phyloP scores from a whole-genome alignment of 92 coral and sea anemone species.

The Pocillopora meandrina region DNA sequence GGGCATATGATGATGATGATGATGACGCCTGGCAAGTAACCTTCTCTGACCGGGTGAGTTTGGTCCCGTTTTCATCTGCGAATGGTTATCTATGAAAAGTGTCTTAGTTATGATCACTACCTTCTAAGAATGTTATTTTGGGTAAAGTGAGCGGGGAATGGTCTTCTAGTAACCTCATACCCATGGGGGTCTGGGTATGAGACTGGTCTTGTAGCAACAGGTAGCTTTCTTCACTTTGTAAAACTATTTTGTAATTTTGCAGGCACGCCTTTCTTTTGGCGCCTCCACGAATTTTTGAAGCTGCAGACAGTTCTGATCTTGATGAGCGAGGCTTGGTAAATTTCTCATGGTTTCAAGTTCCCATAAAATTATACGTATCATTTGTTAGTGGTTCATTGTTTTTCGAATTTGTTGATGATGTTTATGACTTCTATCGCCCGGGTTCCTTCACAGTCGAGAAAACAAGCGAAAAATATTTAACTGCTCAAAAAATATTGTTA shows the following conservation, averaged over 20 bases:
- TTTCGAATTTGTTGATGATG: background rate
- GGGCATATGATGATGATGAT: constrained; percentile 46
- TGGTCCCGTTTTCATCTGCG: no score
- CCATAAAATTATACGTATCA: background rate
- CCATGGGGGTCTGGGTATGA: no score
- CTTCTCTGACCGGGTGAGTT: constrained; percentile 60
- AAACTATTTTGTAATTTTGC: background rate
- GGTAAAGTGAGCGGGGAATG: no score
- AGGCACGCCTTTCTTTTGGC: constrained; percentile 40
- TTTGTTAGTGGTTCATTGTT: background rate
- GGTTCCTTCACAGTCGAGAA: background rate
- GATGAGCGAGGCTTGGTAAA: background rate
- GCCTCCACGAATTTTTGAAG: constrained; percentile 12
- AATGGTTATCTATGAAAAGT: no score
- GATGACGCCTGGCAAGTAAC: constrained; percentile 52
- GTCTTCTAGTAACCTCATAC: no score
- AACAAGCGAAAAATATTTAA: constrained; percentile 1
- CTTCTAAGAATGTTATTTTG: no score
- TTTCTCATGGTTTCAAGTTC: background rate
- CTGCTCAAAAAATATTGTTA: background rate
- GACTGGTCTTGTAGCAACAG: no score
- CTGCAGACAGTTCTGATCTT: background rate
- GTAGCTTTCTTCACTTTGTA: no score
- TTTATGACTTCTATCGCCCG: background rate
- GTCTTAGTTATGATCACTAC: no score